These are phyloP conservation scores for Neomorphus geoffroyi DNA, from an alignment of 2,797 vertebrate species.

Conservation along the genomic window DNA sequence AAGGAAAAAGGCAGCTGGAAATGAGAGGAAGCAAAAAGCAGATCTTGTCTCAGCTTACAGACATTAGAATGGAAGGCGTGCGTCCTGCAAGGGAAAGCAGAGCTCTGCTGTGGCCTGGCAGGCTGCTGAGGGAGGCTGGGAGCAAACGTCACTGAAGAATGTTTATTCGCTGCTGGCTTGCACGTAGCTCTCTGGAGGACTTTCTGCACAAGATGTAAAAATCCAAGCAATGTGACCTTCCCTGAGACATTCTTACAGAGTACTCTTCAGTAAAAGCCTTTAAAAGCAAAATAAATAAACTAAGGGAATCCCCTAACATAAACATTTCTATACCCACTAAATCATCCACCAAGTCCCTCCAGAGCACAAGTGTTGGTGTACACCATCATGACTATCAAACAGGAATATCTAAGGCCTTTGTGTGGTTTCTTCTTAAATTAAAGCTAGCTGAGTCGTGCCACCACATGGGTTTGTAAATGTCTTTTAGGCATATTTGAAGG, in stretches of 20 bases:
- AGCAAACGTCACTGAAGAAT: constrained; percentile 36
- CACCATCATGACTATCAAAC: not conserved
- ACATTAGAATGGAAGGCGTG: constrained; percentile 32
- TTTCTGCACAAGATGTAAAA: constrained; percentile 2
- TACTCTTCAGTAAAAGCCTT: not conserved
- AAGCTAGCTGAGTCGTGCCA: not conserved
- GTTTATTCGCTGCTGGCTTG: constrained; percentile 32
- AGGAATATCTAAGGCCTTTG: not conserved
- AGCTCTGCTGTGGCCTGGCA: not conserved
- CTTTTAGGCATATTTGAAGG: not conserved
- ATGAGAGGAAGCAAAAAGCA: constrained; percentile 1
- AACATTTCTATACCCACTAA: not conserved
- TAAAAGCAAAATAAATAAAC: constrained; percentile 43
- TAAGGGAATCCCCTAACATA: not conserved
- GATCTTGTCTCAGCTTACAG: not conserved
- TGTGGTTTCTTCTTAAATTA: not conserved
- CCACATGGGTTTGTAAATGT: not conserved
- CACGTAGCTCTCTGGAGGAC: constrained; percentile 14
- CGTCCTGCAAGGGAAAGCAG: not conserved
- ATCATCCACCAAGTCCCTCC: not conserved
- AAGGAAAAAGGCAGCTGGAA: not conserved
- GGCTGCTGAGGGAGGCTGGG: not conserved
- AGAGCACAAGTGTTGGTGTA: not conserved
- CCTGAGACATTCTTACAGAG: not conserved
- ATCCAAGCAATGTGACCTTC: constrained; percentile 44